Evolutionary conservation across 2,113 vertebrate genomes (phyloP).

Genomic region (Triplophysa rosa): DNA sequence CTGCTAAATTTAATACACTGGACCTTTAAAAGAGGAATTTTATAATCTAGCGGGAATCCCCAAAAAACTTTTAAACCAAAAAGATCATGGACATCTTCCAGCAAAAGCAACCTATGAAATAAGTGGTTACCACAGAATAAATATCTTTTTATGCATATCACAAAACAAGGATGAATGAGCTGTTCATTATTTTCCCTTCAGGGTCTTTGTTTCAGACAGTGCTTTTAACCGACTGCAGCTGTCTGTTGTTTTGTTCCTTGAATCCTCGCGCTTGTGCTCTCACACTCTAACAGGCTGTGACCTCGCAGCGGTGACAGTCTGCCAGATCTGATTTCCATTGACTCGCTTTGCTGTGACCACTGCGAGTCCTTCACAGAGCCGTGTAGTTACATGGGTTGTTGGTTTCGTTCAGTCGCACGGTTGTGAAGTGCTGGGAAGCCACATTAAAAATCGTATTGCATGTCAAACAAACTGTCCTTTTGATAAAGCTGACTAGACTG

Average conservation of each 20-base stretch:
- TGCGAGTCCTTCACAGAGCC: slow-evolving; percentile 60
- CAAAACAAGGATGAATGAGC: slow-evolving; percentile 58
- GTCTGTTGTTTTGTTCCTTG: slow-evolving; percentile 65
- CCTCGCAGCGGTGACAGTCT: slow-evolving; percentile 70
- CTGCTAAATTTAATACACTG: too few species aligned
- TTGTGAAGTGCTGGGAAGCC: background rate
- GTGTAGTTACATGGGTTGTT: slow-evolving; percentile 58
- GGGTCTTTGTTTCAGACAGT: slow-evolving; percentile 68
- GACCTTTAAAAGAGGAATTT: background rate
- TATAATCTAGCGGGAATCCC: slow-evolving; percentile 17
- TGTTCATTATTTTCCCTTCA: slow-evolving; percentile 49
- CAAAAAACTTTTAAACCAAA: background rate
- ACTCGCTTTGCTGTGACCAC: slow-evolving; percentile 66
- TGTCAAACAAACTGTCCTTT: too few species aligned
- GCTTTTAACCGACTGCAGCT: slow-evolving; percentile 69
- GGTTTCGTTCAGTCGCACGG: slow-evolving; percentile 65
- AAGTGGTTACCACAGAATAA: slow-evolving; percentile 51
- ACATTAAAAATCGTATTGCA: background rate
- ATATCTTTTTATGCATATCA: slow-evolving; percentile 60
- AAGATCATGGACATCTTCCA: slow-evolving; percentile 6
- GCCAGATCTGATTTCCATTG: slow-evolving; percentile 71
- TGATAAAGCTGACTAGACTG: too few species aligned
- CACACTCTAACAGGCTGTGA: slow-evolving; percentile 66
- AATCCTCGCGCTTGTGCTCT: slow-evolving; percentile 69
- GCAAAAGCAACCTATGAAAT: slow-evolving; percentile 5